Evolutionary conservation across 2,888 invertebrate species (phyloP).

Genomic region (Cepaea hortensis): DNA sequence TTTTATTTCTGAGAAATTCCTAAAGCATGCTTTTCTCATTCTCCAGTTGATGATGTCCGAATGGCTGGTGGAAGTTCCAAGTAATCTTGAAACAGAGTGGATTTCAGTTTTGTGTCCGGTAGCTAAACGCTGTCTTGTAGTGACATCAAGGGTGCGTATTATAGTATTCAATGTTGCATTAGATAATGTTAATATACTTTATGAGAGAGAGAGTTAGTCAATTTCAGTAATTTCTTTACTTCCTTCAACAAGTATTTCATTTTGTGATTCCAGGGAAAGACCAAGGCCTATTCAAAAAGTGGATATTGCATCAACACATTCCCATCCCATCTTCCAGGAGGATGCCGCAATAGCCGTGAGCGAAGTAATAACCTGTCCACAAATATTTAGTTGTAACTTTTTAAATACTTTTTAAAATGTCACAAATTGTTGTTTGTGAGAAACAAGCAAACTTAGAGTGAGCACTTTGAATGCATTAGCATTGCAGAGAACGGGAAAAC

Average conservation of each 20-base stretch:
- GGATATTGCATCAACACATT: conserved; percentile 81
- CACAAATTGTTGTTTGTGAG: background rate
- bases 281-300: conserved; percentile 83
- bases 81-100: conserved; percentile 77
- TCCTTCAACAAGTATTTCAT: too few species aligned
- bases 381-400: background rate
- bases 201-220: background rate
- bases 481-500: too few species aligned
- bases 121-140: conserved; percentile 88
- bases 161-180: background rate
- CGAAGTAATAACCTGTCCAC: conserved; percentile 5
- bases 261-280: conserved; percentile 81
- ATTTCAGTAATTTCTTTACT: too few species aligned
- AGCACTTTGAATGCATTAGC: too few species aligned
- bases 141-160: conserved; percentile 82
- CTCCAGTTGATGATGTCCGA: conserved; percentile 90
- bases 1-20: background rate
- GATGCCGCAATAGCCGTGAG: conserved; percentile 72
- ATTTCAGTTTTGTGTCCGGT: conserved; percentile 85
- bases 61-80: conserved; percentile 92
- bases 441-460: too few species aligned
- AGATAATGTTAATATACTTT: background rate
- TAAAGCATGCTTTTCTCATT: background rate
- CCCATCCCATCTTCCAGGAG: conserved; percentile 85
- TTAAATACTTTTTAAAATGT: background rate